Base-by-base conservation (phyloP, 1,140 invertebrate species). In the Polypedilum pembai region DNA sequence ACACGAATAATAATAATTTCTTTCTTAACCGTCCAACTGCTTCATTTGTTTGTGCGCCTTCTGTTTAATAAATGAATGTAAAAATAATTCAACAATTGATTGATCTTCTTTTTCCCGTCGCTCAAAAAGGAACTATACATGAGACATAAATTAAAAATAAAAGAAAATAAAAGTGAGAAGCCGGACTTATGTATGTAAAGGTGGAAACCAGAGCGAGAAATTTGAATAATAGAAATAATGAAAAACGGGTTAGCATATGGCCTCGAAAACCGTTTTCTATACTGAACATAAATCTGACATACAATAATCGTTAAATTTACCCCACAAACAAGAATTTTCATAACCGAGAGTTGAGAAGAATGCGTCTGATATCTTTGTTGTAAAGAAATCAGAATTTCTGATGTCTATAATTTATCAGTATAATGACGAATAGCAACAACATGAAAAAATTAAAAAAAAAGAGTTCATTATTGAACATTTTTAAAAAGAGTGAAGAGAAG, bases 221-320 rank as follows among this genome's bases (percentile, higher is more conserved):
- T 69, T 69, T 8, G 65, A 69, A 69, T 69, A 69, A 69, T 21
- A 69, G 65, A 18, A 66, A 69, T 12, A 56, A 17, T 21, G 0
- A 18, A 69, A 10, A 69, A 69, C 65, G 65, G 65, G 65, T 69
- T 69, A 69, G 3, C 65, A 69, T 69, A 69, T 69, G 65, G 65
- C 20, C 65, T 69, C 20, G 17, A 69, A 56, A 69, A 69, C 65
- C 15, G 65, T 66, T 66, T 66, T 20, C 4, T 17, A 8, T 33
- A 33, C 24, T 3, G 24, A 33, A 18, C 10, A 21, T 10, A 10
- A 69, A 21, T 18, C 65, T n/a, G 65, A 18, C 18, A 69, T 7
- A 69, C 17, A 21, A 69, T 5, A 21, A 69, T n/a, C 65, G 65
- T 21, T 69, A 69, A 69, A 21, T 18, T 69, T 18, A 69, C 65